Conservation (phyloP, 2,797 vertebrate genomes). For the Steatocranus sp. region DNA sequence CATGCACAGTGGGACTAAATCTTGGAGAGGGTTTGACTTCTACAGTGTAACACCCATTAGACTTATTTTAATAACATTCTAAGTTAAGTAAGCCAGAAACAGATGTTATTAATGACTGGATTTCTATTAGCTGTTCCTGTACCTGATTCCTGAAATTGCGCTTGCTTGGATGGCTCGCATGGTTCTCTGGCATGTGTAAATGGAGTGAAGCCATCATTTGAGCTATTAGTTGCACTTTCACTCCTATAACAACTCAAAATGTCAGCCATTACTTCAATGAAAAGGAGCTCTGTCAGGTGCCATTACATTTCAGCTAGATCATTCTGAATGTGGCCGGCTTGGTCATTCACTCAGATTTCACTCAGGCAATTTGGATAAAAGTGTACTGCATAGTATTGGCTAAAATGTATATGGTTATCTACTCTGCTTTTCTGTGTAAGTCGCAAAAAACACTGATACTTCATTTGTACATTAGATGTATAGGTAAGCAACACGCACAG, state of each 20-base stretch:
- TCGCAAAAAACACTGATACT: background rate
- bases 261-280: background rate
- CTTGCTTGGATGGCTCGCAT: background rate
- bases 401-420: background rate
- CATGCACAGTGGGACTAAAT: background rate
- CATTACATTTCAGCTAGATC: background rate
- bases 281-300: background rate
- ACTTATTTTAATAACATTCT: background rate
- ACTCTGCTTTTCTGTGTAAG: background rate
- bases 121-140: background rate
- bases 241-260: background rate
- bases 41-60: background rate
- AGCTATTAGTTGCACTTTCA: background rate
- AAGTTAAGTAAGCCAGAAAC: background rate
- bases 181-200: background rate
- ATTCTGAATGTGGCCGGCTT: background rate
- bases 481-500: background rate
- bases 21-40: background rate
- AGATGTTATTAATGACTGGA: background rate
- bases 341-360: background rate
- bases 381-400: background rate
- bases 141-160: background rate
- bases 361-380: background rate
- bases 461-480: background rate
- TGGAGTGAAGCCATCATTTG: background rate